phyloP scores from a whole-genome alignment of 92 coral and sea anemone species.

The Muricea muricata region DNA sequence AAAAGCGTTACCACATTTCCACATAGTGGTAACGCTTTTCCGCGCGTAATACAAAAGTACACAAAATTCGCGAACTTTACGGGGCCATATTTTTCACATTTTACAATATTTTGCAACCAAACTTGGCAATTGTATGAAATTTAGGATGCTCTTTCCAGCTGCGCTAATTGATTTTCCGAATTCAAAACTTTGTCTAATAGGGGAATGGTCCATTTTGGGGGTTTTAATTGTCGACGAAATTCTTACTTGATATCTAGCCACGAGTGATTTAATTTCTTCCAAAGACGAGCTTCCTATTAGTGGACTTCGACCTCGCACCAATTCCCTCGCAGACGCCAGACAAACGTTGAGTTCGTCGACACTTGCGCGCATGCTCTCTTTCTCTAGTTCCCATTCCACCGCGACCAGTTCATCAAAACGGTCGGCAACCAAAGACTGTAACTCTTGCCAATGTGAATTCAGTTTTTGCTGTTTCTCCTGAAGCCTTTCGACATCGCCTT shows the following conservation, averaged over 20 bases:
- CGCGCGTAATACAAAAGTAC: too few relatives aligned
- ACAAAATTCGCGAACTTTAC: too few relatives aligned
- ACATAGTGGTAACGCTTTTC: too few relatives aligned
- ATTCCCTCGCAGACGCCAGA: constrained; percentile 65
- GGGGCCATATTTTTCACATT: too few relatives aligned
- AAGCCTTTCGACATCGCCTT: constrained; percentile 78
- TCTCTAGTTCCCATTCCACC: constrained; percentile 76
- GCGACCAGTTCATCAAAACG: constrained; percentile 83
- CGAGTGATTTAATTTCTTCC: constrained; percentile 73
- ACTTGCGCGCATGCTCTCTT: constrained; percentile 64
- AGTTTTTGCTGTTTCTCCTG: constrained; percentile 78
- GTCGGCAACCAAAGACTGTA: constrained; percentile 89
- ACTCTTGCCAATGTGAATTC: constrained; percentile 85
- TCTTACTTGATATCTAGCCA: constrained; percentile 74
- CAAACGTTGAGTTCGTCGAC: constrained; percentile 78
- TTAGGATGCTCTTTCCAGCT: too few relatives aligned
- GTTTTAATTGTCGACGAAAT: too few relatives aligned
- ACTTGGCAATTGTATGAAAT: too few relatives aligned
- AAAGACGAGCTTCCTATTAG: constrained; percentile 81
- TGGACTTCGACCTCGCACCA: constrained; percentile 63
- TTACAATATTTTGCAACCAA: too few relatives aligned
- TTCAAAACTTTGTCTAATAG: too few relatives aligned
- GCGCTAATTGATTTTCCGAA: too few relatives aligned
- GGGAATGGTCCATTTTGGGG: too few relatives aligned
- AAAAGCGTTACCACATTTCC: too few relatives aligned